These are phyloP conservation scores for Cephonodes hylas DNA, from an alignment of 2,888 invertebrate genomes.

Conservation along the genomic window DNA sequence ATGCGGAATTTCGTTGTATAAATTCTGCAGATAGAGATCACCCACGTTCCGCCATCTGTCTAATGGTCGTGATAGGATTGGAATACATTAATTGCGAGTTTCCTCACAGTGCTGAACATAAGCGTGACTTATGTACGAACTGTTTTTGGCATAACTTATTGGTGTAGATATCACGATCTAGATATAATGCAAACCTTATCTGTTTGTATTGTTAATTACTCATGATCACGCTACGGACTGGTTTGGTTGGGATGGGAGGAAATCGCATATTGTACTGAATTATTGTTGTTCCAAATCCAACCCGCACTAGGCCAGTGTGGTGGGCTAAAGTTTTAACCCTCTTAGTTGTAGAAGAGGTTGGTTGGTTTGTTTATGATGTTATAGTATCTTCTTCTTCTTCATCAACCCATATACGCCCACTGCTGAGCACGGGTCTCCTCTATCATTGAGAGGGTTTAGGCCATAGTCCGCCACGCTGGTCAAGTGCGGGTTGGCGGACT, in stretches of 20 bases:
- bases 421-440: no score
- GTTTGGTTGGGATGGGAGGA: not conserved
- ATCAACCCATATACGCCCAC: no score
- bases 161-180: conserved; percentile 1
- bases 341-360: no score
- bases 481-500: no score
- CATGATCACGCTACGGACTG: not conserved
- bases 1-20: no score
- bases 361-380: no score
- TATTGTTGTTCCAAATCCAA: not conserved
- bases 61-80: not conserved
- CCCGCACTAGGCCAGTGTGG: no score
- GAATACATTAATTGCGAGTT: conserved; percentile 1
- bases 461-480: no score
- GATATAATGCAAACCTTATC: conserved; percentile 9
- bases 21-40: not conserved
- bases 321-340: no score
- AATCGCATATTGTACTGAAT: not conserved
- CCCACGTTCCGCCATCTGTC: not conserved
- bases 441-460: no score
- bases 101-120: not conserved
- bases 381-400: no score
- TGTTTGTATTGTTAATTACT: not conserved
- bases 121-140: not conserved
- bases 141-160: conserved; percentile 6